Base-by-base conservation (phyloP, 2,797 vertebrate genomes). In the Smutsia gigantea region DNA sequence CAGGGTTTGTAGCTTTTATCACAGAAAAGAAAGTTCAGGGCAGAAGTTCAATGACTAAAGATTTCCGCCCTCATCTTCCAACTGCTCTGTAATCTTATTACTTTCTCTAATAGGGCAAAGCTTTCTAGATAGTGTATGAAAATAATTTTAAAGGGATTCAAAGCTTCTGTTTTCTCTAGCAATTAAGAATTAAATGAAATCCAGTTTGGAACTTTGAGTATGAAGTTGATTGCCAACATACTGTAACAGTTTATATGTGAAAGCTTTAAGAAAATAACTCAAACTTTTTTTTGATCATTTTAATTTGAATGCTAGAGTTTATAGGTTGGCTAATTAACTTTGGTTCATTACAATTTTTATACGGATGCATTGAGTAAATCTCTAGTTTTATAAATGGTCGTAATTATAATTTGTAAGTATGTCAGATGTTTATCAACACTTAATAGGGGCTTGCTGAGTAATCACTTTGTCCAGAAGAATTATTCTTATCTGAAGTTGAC, bases 21-120 rank as follows among this genome's bases (percentile, higher is more conserved):
- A 87, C 69, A 29, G 42, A 90, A 86, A 75, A 72, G 46, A 78
- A 78, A 78, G 87, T 86, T 59, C 94, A 96, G 97, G 90, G 72
- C 64, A 49, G 93, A 96, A 79, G 11, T 85, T 94, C 81, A 53
- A 21, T 79, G 21, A n/a, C 53, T 27, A 34, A 72, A 82, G 79
- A 49, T 72, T 97, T 93, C 94, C 34, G 7, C 17, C 17, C 14
- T 29, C 11, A 25, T 85, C 42, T 46, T 86, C 9, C 74, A 63
- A 13, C 61, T 71, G 66, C 63, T 51, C 81, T 74, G 55, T 75
- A 19, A 23, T 61, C 74, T 59, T 68, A 19, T 68, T 78, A 0
- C 57, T 72, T 74, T 95, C 66, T 97, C 42, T 79, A 0, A 17
- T 12, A 71, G 49, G 42, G 23, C 51, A 78, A 29, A 39, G 25